Conservation (phyloP, 2,797 vertebrate species). For the Poecilia wingei region DNA sequence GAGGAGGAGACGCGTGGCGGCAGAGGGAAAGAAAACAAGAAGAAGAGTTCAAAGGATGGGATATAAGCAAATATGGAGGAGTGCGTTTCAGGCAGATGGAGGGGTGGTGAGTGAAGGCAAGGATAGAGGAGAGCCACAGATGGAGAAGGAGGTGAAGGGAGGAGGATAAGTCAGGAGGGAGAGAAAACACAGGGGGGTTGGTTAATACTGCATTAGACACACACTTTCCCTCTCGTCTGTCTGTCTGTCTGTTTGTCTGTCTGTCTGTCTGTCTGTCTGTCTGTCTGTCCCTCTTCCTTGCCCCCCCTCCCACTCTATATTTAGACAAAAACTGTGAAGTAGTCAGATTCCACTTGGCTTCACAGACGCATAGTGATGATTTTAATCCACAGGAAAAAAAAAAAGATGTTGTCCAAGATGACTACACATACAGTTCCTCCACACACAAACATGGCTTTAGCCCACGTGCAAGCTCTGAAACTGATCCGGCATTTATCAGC, state of each 20-base stretch:
- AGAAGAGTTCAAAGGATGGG: conserved; percentile 33
- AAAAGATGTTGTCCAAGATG: conserved; percentile 48
- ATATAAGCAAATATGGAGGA: conserved; percentile 16
- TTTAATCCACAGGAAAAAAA: conserved; percentile 54
- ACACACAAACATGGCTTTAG: conserved; percentile 32
- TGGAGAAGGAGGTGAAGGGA: conserved; percentile 67
- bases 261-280: conserved; percentile 53
- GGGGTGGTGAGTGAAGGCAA: conserved; percentile 46
- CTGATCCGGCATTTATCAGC: conserved; percentile 49
- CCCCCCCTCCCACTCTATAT: conserved; percentile 70
- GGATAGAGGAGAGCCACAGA: conserved; percentile 62
- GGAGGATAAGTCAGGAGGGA: conserved; percentile 62
- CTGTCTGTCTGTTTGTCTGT: conserved; percentile 32
- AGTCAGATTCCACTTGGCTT: conserved; percentile 79
- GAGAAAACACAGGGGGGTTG: conserved; percentile 62
- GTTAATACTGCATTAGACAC: conserved; percentile 75
- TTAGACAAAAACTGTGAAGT: conserved; percentile 82
- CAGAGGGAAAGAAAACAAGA: conserved; percentile 27
- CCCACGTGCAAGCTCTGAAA: conserved; percentile 45
- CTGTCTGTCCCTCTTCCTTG: conserved; percentile 59
- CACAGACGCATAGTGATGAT: conserved; percentile 71
- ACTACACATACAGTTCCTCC: conserved; percentile 40
- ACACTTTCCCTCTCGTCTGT: conserved; percentile 42
- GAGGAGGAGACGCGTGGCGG: conserved; percentile 10
- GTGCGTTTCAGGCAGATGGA: conserved; percentile 54